phyloP scores from a whole-genome alignment of 2,113 vertebrate genomes.

The Chaetorhynchus papuensis region DNA sequence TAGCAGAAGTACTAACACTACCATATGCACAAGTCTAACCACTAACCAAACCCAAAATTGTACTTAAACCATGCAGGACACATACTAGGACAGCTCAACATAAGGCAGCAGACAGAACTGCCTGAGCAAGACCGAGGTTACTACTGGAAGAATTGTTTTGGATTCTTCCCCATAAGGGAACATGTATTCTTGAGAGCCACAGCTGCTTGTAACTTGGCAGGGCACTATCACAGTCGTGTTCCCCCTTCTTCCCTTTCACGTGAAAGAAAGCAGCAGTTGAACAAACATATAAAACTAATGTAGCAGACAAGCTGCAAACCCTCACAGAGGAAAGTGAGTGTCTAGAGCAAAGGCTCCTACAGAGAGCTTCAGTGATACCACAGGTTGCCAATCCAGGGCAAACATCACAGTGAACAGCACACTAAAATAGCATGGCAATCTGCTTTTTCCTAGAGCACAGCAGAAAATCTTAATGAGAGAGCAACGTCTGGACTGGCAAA shows the following conservation, averaged over 20 bases:
- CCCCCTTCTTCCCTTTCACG: background rate
- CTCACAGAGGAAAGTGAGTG: background rate
- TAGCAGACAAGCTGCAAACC: background rate
- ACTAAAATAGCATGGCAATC: background rate
- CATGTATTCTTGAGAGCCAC: background rate
- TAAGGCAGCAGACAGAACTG: background rate
- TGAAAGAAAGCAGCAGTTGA: background rate
- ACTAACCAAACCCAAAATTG: background rate
- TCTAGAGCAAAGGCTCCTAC: background rate
- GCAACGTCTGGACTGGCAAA: background rate
- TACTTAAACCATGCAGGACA: background rate
- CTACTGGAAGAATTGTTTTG: background rate
- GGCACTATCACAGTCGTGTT: background rate
- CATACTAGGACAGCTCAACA: background rate
- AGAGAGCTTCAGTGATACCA: background rate
- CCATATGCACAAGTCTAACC: background rate
- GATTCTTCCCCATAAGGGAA: background rate
- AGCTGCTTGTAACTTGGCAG: background rate
- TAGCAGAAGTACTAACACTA: background rate
- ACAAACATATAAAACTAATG: background rate
- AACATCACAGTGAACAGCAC: accelerated
- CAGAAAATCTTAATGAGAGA: background rate
- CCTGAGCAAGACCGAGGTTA: background rate
- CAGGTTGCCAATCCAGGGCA: background rate
- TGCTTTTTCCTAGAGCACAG: background rate